Base-by-base conservation (phyloP, 2,888 invertebrate genomes). In the Gryllus longicercus region DNA sequence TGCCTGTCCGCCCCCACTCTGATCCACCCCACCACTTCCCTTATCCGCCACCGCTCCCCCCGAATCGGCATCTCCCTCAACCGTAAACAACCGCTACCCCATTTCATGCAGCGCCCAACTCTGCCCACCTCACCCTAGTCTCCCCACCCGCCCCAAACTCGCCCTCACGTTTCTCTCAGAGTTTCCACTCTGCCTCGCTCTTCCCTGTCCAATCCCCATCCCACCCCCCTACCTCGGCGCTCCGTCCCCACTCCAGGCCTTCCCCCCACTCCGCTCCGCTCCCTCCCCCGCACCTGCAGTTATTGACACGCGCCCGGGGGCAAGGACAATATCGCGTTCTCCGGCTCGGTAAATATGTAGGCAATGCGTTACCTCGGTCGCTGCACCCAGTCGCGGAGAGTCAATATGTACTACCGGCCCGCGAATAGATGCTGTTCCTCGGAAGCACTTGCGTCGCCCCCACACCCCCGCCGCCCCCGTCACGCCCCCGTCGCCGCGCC, bases 251-350 rank as follows among this genome's bases (percentile, higher is more conserved):
- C 14, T n/a, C n/a, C n/a, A 18, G 16, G 18, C 18, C 0, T 14
- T n/a, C 18, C 51, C 51, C 18, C 25, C 51, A n/a, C n/a, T n/a
- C n/a, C 51, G 2, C 18, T 18, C 18, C 51, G 18, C 51, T 12
- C n/a, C 63, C 16, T n/a, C 16, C 14, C 14, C 14, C 63, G 63
- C 63, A 63, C 63, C 63, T 63, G 63, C 63, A 63, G 63, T 14
- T 63, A 63, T 63, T 63, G 63, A 63, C 63, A 63, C 14, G 63
- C n/a, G 63, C 63, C 63, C n/a, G 63, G 16, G 63, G 63, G 14
- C 63, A 63, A 63, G 63, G 63, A 63, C 63, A 63, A 63, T 63
- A 63, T 63, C 63, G 63, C 63, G n/a, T 63, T n/a, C 63, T 63
- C 63, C 63, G n/a, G n/a, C 63, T 63, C 63, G 63, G 63, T 63